A percentile compares a stretch with the other conserved stretches of the same genome.
Conservation (phyloP, 2,888 invertebrate species). For the Cataglyphis cursor region DNA sequence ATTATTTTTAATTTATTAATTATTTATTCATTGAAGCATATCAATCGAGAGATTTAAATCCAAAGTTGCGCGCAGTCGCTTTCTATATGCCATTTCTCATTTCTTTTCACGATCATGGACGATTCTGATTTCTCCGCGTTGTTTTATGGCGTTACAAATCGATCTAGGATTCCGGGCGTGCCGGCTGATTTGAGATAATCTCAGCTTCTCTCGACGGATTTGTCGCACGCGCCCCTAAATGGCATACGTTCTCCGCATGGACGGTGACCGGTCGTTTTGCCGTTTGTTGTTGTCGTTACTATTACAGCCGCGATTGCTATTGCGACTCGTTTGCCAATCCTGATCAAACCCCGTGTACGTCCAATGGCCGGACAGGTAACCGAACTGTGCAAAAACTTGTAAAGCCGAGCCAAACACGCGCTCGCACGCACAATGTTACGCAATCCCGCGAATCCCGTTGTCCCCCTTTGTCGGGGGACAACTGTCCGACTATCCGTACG, state of each 20-base stretch:
- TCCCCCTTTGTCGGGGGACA: conserved; percentile 62
- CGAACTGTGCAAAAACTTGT: conserved; percentile 78
- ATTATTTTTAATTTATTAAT: background rate
- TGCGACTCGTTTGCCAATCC: conserved; percentile 44
- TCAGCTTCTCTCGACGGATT: conserved; percentile 79
- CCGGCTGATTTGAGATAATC: conserved; percentile 84
- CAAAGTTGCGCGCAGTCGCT: conserved; percentile 12
- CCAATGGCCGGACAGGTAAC: conserved; percentile 66
- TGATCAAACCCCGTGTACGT: conserved; percentile 24
- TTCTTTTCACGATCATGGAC: conserved; percentile 76
- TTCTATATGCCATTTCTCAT: conserved; percentile 29
- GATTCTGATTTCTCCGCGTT: conserved; percentile 70
- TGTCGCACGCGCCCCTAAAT: conserved; percentile 84
- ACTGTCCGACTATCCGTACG: conserved; percentile 63
- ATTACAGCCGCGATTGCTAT: conserved; percentile 11
- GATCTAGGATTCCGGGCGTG: conserved; percentile 84
- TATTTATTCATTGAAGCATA: background rate
- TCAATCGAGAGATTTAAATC: background rate
- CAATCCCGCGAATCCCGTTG: conserved; percentile 80
- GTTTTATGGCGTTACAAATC: conserved; percentile 84
- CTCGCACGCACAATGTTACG: conserved; percentile 70
- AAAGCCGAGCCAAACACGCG: conserved; percentile 70
- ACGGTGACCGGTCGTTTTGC: conserved; percentile 24
- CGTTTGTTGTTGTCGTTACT: background rate
- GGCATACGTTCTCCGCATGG: conserved; percentile 67